Evolutionary conservation across 2,113 vertebrate species (phyloP).

Genomic region (Oryzias curvinotus): DNA sequence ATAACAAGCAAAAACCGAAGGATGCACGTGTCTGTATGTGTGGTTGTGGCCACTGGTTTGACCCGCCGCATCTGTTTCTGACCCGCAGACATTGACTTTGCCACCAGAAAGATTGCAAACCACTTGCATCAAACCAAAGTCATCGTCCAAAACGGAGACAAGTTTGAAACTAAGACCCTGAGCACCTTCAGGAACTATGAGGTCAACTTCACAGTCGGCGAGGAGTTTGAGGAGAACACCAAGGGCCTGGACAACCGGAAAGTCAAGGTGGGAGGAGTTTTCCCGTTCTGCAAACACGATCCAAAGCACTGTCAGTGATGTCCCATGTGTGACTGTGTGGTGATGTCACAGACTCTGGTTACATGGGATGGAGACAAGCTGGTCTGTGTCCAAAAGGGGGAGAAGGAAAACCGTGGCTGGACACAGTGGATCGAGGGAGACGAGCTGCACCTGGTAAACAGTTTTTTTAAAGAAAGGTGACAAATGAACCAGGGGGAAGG

Average conservation of each 20-base stretch:
- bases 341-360: constrained; percentile 80
- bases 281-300: background rate
- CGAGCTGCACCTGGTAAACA: constrained; percentile 86
- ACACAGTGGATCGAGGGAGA: constrained; percentile 94
- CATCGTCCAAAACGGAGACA: constrained; percentile 86
- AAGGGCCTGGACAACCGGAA: constrained; percentile 87
- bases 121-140: constrained; percentile 90
- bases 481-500: too few species aligned
- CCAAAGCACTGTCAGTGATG: background rate
- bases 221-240: constrained; percentile 91
- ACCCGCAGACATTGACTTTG: constrained; percentile 90
- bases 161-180: constrained; percentile 89
- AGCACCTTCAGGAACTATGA: constrained; percentile 96
- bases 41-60: background rate
- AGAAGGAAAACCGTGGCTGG: constrained; percentile 94
- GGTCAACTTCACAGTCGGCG: constrained; percentile 85
- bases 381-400: constrained; percentile 90
- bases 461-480: background rate
- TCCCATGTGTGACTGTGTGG: background rate
- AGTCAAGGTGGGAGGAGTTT: constrained; percentile 78
- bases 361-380: constrained; percentile 91
- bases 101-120: constrained; percentile 90
- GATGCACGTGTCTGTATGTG: background rate
- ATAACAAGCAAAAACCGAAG: background rate
- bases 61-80: background rate